Evolutionary conservation across 2,113 vertebrate genomes (phyloP).

Genomic region (Nothoprocta perdicaria): DNA sequence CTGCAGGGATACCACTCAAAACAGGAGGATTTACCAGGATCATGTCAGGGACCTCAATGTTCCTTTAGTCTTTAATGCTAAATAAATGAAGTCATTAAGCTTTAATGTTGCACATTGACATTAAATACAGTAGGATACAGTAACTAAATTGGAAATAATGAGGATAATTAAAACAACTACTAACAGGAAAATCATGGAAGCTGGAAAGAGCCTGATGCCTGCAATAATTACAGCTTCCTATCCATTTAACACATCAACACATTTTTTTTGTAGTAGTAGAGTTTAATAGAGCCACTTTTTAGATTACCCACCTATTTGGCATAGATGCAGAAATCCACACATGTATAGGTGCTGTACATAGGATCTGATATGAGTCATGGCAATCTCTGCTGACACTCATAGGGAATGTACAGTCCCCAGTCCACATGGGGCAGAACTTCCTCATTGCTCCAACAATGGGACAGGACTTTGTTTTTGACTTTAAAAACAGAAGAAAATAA

Average conservation of each 20-base stretch:
- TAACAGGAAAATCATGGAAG: background rate
- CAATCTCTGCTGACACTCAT: rapidly evolving
- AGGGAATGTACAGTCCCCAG: background rate
- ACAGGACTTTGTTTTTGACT: background rate
- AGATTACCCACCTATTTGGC: background rate
- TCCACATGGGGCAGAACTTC: rapidly evolving
- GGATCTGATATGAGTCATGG: rapidly evolving
- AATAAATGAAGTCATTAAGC: background rate
- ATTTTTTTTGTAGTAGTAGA: no score
- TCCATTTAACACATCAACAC: background rate
- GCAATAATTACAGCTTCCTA: background rate
- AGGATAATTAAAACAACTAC: background rate
- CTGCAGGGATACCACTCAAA: background rate
- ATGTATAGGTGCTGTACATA: rapidly evolving
- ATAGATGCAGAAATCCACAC: no score
- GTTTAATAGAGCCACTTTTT: background rate
- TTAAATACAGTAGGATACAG: background rate
- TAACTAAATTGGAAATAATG: background rate
- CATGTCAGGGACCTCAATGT: background rate
- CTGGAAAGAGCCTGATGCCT: background rate
- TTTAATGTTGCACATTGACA: background rate
- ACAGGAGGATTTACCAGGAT: background rate
- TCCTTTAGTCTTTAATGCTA: background rate
- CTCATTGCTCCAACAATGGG: rapidly evolving
- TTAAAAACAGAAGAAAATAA: no score